These are phyloP conservation scores for Rhincodon typus DNA, from an alignment of 2,797 vertebrate species.

Conservation along the genomic window DNA sequence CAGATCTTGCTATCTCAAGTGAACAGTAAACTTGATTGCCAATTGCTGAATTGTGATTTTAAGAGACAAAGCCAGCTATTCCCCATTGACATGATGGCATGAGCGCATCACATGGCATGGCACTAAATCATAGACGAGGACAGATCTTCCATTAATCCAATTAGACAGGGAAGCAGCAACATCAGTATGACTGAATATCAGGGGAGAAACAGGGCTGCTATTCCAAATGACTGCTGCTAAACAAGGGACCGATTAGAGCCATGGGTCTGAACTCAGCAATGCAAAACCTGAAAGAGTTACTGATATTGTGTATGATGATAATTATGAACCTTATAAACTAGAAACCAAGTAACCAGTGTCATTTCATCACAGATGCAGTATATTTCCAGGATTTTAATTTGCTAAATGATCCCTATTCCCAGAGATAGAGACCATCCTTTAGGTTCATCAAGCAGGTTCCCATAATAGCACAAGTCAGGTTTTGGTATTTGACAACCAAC, in stretches of 20 bases:
- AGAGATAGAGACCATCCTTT: no score
- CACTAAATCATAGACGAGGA: neutral
- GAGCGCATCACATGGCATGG: neutral
- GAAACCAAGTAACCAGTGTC: no score
- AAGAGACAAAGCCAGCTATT: neutral
- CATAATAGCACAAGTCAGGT: no score
- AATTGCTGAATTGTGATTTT: neutral
- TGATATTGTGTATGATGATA: neutral
- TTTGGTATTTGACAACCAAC: no score
- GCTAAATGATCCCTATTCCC: no score
- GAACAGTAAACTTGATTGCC: neutral
- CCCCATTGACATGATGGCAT: neutral
- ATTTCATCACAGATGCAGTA: no score
- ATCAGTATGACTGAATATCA: neutral
- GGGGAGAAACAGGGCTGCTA: neutral
- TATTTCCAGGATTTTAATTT: no score
- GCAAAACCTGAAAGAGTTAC: neutral
- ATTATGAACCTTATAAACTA: no score
- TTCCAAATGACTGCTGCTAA: neutral
- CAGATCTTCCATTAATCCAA: neutral
- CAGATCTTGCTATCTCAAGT: no score
- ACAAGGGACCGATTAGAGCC: neutral
- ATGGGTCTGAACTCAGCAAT: neutral
- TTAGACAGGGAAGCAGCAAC: neutral
- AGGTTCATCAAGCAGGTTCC: no score